Conservation (phyloP, 2,113 vertebrate genomes). For the Empidonax alnorum region DNA sequence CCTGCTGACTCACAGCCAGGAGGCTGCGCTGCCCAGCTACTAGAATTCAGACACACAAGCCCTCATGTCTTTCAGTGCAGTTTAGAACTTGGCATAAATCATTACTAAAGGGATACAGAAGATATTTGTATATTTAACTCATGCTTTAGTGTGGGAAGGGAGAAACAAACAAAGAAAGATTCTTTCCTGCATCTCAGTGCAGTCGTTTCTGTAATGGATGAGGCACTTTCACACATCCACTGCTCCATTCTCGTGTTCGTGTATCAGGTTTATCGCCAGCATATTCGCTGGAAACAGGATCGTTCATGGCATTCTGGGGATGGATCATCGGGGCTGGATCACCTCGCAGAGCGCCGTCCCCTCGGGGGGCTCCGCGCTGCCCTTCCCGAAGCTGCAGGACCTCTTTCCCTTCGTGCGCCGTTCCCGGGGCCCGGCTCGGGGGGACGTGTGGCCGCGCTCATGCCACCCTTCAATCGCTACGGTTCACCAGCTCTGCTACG, state of each 20-base stretch:
- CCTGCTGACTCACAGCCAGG: not conserved
- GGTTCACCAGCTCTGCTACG: accelerated
- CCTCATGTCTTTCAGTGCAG: accelerated
- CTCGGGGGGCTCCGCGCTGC: accelerated
- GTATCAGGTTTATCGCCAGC: not conserved
- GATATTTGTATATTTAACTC: accelerated
- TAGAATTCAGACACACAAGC: accelerated
- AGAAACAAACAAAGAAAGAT: not conserved
- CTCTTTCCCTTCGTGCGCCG: accelerated
- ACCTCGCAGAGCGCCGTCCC: not conserved
- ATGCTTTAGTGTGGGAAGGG: not conserved
- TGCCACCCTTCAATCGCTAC: accelerated
- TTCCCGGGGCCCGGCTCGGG: not conserved
- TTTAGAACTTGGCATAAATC: not conserved
- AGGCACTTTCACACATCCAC: not conserved
- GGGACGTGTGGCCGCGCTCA: accelerated
- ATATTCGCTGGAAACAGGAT: accelerated
- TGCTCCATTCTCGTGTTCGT: not conserved
- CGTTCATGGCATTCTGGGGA: accelerated
- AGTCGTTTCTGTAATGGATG: not conserved
- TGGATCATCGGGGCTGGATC: not conserved
- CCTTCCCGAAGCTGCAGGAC: accelerated
- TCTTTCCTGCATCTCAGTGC: not conserved
- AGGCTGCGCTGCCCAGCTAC: not conserved
- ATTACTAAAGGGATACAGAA: not conserved